Evolutionary conservation across 2,113 vertebrate species (phyloP), one percentile per base, ranked within the genome.

Genomic region (Empidonax alnorum): DNA sequence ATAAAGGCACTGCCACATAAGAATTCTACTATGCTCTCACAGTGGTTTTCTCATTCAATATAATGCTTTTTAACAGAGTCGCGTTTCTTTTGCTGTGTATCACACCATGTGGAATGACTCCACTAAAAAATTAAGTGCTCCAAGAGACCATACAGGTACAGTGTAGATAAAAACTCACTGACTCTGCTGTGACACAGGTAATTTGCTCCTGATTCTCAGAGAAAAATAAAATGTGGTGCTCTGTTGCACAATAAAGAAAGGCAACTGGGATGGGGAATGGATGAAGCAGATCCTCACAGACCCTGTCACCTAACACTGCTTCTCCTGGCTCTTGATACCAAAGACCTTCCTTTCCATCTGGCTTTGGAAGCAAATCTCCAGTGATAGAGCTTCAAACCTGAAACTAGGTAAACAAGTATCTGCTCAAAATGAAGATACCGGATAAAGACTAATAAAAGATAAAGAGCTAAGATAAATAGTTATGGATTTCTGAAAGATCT

Each of bases 101-200:
- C 30, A 31, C 12, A 37, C 9, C 24, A 7, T 3, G 2, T 47
- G 50, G 20, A 30, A 56, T 37, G 33, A 50, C 8, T 85, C 8
- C 37, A 46, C 41, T 67, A 53, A 42, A 3, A 74, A 79, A 71
- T 67, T 9, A 33, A 62, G 30, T 47, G 8, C 23, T 85, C 42
- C 35, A 10, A 53, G 42, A 73, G 3, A 89, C 3, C 0, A 0
- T n/a, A 52, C 2, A 35, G 21, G 6, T 31, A 37, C 0, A 2
- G 17, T 20, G 16, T 41, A 46, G 22, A 37, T 22, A 39, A 88
- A 73, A 82, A 9, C 9, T 84, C 58, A 39, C 46, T 28, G 23
- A 9, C 27, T 76, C 20, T 71, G 46, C 35, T 74, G 31, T 68
- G 68, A 49, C 33, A 69, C 25, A 44, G 52, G n/a, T n/a, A 72